Evolutionary conservation across 1,140 invertebrate genomes (phyloP).

Genomic region (Calephelis nemesis): DNA sequence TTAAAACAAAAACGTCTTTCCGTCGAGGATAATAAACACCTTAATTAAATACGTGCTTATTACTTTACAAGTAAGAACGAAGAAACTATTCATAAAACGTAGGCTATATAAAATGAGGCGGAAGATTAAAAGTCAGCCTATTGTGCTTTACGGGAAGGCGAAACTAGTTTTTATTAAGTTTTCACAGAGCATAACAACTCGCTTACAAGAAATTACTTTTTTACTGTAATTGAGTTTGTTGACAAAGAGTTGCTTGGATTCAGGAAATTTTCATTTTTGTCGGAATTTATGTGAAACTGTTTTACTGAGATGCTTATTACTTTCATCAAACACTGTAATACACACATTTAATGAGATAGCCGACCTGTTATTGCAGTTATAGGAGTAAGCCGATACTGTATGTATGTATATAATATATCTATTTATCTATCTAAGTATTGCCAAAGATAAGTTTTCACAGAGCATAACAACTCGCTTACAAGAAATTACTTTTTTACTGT

Average conservation of each 20-base stretch:
- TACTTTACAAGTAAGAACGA: conserved; percentile 2
- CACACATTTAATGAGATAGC: too few species aligned
- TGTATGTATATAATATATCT: too few species aligned
- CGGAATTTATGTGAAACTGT: too few species aligned
- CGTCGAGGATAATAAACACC: too few species aligned
- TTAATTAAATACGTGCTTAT: conserved; percentile 6
- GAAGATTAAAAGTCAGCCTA: conserved; percentile 13
- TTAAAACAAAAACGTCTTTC: too few species aligned
- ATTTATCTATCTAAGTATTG: too few species aligned
- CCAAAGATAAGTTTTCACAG: not conserved
- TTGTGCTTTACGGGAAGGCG: conserved; percentile 1
- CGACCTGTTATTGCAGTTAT: too few species aligned
- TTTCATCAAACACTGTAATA: too few species aligned
- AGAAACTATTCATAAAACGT: conserved; percentile 10
- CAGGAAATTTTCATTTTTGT: too few species aligned
- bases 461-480: conserved; percentile 1
- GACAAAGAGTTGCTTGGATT: too few species aligned
- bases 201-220: conserved; percentile 4
- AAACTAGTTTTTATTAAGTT: conserved; percentile 11
- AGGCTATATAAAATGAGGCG: conserved; percentile 10
- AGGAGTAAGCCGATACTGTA: too few species aligned
- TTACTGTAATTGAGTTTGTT: conserved; percentile 2
- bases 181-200: conserved; percentile 1
- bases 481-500: conserved; percentile 1
- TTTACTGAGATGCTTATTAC: too few species aligned